phyloP scores from a whole-genome alignment of 30 jellyfish, hydroid and myxozoan species.

The Rhopilema esculentum region DNA sequence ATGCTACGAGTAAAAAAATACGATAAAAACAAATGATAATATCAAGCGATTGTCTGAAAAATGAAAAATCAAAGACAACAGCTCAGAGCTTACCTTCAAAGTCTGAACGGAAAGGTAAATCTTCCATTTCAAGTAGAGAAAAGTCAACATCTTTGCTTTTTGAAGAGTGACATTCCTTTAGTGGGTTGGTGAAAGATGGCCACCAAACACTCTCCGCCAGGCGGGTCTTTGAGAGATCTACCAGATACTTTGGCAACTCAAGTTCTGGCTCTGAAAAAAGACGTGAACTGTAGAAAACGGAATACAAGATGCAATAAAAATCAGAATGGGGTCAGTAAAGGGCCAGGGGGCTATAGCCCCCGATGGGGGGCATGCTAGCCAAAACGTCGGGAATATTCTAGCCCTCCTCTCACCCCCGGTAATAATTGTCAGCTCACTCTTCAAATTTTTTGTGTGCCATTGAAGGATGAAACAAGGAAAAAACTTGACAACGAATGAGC shows the following conservation, averaged over 20 bases:
- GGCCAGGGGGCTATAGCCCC: too few species aligned
- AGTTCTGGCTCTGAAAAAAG: conserved; percentile 25
- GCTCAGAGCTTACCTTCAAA: conserved; percentile 23
- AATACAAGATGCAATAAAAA: too few species aligned
- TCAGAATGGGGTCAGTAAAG: too few species aligned
- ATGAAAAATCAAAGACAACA: neutral
- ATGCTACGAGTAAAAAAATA: too few species aligned
- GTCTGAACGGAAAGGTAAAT: conserved; percentile 28
- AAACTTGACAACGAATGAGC: too few species aligned
- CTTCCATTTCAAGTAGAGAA: conserved; percentile 25
- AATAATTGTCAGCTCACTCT: too few species aligned
- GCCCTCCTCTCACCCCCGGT: too few species aligned
- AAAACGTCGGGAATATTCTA: too few species aligned
- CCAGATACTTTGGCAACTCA: conserved; percentile 47
- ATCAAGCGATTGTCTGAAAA: neutral
- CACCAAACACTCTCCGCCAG: conserved; percentile 23
- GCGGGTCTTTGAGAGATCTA: neutral
- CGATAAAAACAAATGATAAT: too few species aligned
- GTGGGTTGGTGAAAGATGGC: conserved; percentile 25
- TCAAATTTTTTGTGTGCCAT: too few species aligned
- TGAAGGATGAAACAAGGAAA: too few species aligned
- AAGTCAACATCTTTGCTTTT: conserved; percentile 10
- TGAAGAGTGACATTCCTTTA: neutral
- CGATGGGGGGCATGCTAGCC: too few species aligned
- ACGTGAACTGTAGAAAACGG: neutral